Percentiles rank a stretch among this genome's conserved stretches.
Conservation (phyloP, 2,797 vertebrate genomes). For the Coccyzus lansbergi region DNA sequence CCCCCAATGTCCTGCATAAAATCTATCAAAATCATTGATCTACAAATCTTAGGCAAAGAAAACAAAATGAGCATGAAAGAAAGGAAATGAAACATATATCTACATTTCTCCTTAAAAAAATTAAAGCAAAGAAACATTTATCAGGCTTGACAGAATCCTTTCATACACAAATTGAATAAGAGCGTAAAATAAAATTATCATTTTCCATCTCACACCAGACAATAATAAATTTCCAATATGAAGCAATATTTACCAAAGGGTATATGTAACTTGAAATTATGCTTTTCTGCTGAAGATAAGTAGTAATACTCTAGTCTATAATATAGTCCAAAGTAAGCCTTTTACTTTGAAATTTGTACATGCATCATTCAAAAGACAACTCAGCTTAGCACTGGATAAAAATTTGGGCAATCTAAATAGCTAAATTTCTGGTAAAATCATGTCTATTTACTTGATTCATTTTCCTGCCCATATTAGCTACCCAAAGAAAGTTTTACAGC, state of each 20-base stretch:
- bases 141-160: not conserved
- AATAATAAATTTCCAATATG: not conserved
- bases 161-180: not conserved
- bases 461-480: not conserved
- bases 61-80: not conserved
- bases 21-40: not conserved
- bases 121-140: not conserved
- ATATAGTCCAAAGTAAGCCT: not conserved
- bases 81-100: not conserved
- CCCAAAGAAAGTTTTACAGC: not conserved
- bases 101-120: not conserved
- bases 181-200: not conserved
- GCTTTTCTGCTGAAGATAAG: not conserved
- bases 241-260: not conserved
- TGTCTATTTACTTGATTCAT: not conserved
- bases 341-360: not conserved
- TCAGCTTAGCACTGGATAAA: not conserved
- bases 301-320: not conserved
- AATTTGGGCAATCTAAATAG: not conserved
- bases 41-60: not conserved
- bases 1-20: not conserved
- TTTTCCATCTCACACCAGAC: not conserved
- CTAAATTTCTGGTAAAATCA: not conserved
- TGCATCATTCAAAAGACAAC: not conserved
- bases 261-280: not conserved